Evolutionary conservation across 30 jellyfish, hydroid and myxozoan species (phyloP).

Genomic region (Mastigias papua): DNA sequence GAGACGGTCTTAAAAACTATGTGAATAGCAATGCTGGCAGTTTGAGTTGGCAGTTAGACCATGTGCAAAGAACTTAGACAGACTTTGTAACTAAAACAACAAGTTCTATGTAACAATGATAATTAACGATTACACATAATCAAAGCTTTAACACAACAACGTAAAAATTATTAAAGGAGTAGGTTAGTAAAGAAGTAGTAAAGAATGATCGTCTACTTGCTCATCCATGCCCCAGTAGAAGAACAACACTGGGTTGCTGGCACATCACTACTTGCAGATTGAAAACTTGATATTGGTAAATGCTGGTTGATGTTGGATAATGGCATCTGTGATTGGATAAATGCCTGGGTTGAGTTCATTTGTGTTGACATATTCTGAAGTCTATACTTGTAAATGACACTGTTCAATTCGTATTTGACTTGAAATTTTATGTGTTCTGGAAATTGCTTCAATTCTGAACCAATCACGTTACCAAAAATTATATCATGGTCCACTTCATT

Average conservation of each 20-base stretch:
- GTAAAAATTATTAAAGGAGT: neutral
- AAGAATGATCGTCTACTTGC: neutral
- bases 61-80: too few relatives aligned
- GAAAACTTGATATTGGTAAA: too few relatives aligned
- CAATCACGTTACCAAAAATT: neutral
- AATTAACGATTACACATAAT: too few relatives aligned
- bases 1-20: conserved; percentile 20
- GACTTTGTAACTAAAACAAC: too few relatives aligned
- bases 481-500: too few relatives aligned
- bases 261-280: neutral
- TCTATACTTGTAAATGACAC: neutral
- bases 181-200: neutral
- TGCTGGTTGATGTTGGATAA: too few relatives aligned
- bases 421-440: neutral
- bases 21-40: conserved; percentile 46
- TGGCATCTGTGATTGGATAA: too few relatives aligned
- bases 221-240: neutral
- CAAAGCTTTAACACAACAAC: conserved; percentile 11
- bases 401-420: neutral
- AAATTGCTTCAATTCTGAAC: neutral
- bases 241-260: too few relatives aligned
- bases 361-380: too few relatives aligned
- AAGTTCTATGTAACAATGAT: too few relatives aligned
- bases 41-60: conserved; percentile 46
- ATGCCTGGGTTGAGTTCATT: too few relatives aligned